Evolutionary conservation across 2,797 vertebrate genomes (phyloP).

Genomic region (Morelia viridis): DNA sequence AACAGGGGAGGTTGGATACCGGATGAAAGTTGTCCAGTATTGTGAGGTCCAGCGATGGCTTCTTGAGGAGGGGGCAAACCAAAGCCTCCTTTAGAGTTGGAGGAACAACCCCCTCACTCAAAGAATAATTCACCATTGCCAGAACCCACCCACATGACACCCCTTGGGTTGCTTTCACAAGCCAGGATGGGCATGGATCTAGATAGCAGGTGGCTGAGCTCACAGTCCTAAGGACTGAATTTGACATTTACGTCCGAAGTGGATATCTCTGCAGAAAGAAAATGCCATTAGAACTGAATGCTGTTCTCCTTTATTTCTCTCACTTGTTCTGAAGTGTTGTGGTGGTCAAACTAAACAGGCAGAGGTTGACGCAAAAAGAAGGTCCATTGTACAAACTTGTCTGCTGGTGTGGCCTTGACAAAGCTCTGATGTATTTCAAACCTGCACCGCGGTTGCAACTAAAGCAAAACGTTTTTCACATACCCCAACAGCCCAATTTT

Average conservation of each 20-base stretch:
- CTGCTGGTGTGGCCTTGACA: background rate
- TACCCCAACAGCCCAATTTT: background rate
- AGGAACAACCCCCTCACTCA: too few species aligned
- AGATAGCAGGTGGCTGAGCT: too few species aligned
- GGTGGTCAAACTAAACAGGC: background rate
- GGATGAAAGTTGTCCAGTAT: too few species aligned
- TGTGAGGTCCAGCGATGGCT: too few species aligned
- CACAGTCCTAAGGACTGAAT: too few species aligned
- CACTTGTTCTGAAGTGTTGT: background rate
- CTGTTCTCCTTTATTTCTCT: background rate
- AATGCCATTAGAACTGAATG: background rate
- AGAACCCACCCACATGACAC: too few species aligned
- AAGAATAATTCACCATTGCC: too few species aligned
- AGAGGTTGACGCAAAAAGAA: background rate
- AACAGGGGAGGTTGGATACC: too few species aligned
- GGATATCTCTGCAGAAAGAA: background rate
- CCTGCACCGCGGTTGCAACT: background rate
- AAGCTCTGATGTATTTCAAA: background rate
- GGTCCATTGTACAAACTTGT: background rate
- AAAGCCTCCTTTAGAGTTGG: too few species aligned
- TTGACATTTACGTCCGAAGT: background rate
- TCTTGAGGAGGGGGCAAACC: too few species aligned
- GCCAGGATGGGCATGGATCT: too few species aligned
- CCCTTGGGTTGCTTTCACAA: too few species aligned
- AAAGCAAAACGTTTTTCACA: background rate